Percentiles rank a stretch among this genome's conserved stretches.
phyloP scores from a whole-genome alignment of 2,888 invertebrate species.

The Agonopterix alstromeriana region DNA sequence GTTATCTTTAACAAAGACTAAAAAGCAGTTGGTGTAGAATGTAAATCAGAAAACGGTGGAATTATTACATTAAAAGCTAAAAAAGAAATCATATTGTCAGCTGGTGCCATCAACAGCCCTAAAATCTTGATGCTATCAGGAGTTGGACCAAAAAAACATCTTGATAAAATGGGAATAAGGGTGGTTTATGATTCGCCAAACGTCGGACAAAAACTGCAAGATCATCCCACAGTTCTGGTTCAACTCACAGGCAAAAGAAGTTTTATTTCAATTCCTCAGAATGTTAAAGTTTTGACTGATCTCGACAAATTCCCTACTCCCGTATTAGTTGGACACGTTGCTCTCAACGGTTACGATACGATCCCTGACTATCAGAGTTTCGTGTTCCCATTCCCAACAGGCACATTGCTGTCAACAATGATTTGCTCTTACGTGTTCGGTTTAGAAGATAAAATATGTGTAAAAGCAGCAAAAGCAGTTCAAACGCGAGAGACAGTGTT shows the following conservation, averaged over 20 bases:
- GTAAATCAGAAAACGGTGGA: constrained; percentile 13
- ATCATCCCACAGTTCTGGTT: constrained; percentile 35
- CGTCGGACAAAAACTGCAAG: constrained; percentile 40
- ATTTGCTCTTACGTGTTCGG: constrained; percentile 22
- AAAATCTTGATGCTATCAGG: constrained; percentile 44
- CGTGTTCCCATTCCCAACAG: constrained; percentile 17
- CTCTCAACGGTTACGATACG: constrained; percentile 28
- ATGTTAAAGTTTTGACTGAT: constrained; percentile 19
- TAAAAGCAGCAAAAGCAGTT: constrained; percentile 14
- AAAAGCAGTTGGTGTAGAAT: constrained; percentile 28
- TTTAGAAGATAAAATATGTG: constrained; percentile 24
- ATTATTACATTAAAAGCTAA: constrained; percentile 15
- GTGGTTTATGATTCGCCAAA: constrained; percentile 26
- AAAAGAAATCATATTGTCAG: constrained; percentile 37
- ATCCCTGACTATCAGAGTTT: constrained; percentile 40
- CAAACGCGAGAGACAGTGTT: constrained; percentile 16
- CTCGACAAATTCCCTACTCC: constrained; percentile 32
- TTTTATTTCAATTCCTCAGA: constrained; percentile 14
- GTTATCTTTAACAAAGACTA: constrained; percentile 21
- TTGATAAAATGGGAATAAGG: constrained; percentile 25
- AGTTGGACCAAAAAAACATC: constrained; percentile 33
- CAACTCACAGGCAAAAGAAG: constrained; percentile 23
- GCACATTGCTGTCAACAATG: constrained; percentile 17
- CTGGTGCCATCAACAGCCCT: constrained; percentile 37
- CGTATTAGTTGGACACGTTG: constrained; percentile 28